Evolutionary conservation across 2,888 invertebrate species (phyloP).

Genomic region (Celastrina argiolus): DNA sequence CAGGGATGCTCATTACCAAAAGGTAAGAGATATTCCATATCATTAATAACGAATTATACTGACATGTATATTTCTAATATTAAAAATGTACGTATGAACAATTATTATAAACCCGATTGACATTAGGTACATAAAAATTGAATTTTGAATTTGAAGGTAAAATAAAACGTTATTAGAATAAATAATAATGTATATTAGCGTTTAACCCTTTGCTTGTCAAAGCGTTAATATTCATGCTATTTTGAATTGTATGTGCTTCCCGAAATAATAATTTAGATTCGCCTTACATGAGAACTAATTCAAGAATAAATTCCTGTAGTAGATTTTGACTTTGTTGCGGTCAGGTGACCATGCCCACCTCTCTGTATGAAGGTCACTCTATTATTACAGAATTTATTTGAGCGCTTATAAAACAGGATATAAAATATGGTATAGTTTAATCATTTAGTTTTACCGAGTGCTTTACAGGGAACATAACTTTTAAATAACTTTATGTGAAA

Average conservation of each 20-base stretch:
- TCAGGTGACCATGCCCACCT: slow-evolving; percentile 68
- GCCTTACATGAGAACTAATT: slow-evolving; percentile 70
- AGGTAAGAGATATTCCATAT: slow-evolving; percentile 47
- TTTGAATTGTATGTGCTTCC: slow-evolving; percentile 52
- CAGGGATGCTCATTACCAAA: slow-evolving; percentile 67
- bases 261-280: slow-evolving; percentile 47
- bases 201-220: slow-evolving; percentile 71
- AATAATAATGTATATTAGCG: slow-evolving; percentile 38
- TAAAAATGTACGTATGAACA: not conserved
- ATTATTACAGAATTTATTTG: slow-evolving; percentile 52
- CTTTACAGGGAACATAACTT: slow-evolving; percentile 69
- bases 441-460: slow-evolving; percentile 54
- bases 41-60: slow-evolving; percentile 1
- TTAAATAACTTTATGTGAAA: slow-evolving; percentile 67
- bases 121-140: not conserved
- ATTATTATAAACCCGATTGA: not conserved
- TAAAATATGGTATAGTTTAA: slow-evolving; percentile 50
- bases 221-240: slow-evolving; percentile 70
- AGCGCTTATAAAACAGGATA: slow-evolving; percentile 58
- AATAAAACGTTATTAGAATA: not conserved
- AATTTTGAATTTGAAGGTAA: slow-evolving; percentile 1
- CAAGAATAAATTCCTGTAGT: slow-evolving; percentile 47
- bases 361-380: slow-evolving; percentile 42
- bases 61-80: not conserved
- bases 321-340: slow-evolving; percentile 52